Conservation (phyloP, 1,140 invertebrate species). For the Atta texana region DNA sequence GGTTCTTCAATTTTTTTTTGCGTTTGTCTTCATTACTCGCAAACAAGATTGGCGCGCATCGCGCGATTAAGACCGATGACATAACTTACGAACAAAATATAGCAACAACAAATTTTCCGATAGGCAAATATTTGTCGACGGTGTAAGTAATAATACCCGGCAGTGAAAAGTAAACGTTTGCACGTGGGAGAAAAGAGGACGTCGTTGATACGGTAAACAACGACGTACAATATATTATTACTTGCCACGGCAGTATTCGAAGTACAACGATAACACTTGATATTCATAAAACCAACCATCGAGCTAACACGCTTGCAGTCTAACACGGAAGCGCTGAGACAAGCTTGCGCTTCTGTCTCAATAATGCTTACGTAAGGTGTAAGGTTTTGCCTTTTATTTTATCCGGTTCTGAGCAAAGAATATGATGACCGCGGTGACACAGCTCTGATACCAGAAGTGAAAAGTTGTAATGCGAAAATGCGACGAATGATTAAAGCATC, state of each 20-base stretch:
- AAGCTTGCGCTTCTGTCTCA: slow-evolving; percentile 43
- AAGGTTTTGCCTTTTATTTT: slow-evolving; percentile 36
- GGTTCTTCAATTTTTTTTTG: background rate
- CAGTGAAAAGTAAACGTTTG: slow-evolving; percentile 74
- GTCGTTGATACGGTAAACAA: slow-evolving; percentile 70
- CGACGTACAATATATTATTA: slow-evolving; percentile 59
- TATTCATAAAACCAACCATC: slow-evolving; percentile 59
- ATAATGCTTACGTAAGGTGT: slow-evolving; percentile 55
- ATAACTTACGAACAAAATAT: slow-evolving; percentile 58
- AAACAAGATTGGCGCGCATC: background rate
- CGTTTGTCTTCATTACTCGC: background rate
- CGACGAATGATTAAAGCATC: background rate
- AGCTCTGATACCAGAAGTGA: background rate
- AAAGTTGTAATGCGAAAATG: background rate
- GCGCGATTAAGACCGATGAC: slow-evolving; percentile 53
- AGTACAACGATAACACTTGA: slow-evolving; percentile 69
- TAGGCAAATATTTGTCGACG: slow-evolving; percentile 70
- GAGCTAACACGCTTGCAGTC: slow-evolving; percentile 24
- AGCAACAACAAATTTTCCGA: slow-evolving; percentile 68
- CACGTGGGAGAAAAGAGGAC: slow-evolving; percentile 62
- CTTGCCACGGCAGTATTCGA: background rate
- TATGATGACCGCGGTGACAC: background rate
- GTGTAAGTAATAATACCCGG: slow-evolving; percentile 70
- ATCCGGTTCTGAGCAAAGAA: slow-evolving; percentile 10
- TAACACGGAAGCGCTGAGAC: slow-evolving; percentile 37